These are phyloP conservation scores for Ectobius pallidus DNA, from an alignment of 2,888 invertebrate genomes.

Conservation along the genomic window DNA sequence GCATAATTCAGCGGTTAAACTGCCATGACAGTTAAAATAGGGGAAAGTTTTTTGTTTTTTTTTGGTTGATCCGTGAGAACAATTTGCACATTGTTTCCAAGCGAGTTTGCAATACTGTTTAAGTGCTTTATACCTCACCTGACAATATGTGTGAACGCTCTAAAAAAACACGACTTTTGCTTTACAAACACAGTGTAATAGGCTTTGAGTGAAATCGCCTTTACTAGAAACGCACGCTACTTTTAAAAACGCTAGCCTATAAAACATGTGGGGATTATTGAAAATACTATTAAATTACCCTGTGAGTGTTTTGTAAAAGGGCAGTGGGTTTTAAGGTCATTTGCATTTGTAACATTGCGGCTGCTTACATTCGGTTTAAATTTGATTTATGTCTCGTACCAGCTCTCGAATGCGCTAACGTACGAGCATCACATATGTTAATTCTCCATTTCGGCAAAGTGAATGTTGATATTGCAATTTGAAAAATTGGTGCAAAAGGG, in stretches of 20 bases:
- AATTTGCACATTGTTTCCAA: neutral
- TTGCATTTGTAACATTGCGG: neutral
- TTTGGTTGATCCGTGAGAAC: neutral
- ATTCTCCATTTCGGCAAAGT: too few species aligned
- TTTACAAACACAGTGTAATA: neutral
- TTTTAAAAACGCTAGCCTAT: neutral
- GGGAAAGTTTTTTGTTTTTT: neutral
- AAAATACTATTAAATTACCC: neutral
- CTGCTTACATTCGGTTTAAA: neutral
- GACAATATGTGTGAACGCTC: neutral
- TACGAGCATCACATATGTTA: too few species aligned
- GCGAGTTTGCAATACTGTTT: neutral
- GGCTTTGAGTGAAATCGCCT: conserved; percentile 1
- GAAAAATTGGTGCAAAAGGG: too few species aligned
- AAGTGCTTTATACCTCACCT: neutral
- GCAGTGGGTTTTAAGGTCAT: neutral
- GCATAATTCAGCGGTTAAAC: conserved; percentile 1
- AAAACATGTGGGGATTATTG: conserved; percentile 6
- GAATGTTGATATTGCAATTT: too few species aligned
- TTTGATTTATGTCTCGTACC: too few species aligned
- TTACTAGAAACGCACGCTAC: neutral
- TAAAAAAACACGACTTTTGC: neutral
- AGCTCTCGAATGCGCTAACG: too few species aligned
- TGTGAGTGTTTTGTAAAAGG: neutral
- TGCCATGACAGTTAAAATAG: neutral